phyloP scores from a whole-genome alignment of 92 coral and sea anemone species.

The Umimayanthus kanabou region DNA sequence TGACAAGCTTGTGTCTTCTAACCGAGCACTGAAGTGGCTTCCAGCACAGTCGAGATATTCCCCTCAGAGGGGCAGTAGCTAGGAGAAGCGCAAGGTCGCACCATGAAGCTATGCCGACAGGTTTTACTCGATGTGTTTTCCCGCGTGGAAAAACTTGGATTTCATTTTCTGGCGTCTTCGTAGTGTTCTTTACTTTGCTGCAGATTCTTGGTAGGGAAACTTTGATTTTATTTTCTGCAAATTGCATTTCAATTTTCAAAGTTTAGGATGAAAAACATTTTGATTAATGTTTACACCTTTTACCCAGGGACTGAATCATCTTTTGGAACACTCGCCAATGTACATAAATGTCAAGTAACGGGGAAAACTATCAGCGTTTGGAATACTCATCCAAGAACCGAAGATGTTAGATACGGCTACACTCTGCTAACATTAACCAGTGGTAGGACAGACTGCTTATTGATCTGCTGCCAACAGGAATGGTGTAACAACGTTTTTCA shows the following conservation, averaged over 20 bases:
- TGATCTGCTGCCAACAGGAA: conserved; percentile 70
- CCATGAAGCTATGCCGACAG: conserved; percentile 49
- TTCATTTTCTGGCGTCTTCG: neutral
- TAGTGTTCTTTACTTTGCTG: conserved; percentile 8
- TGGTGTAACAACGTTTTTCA: conserved; percentile 81
- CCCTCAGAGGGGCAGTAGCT: neutral
- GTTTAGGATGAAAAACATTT: neutral
- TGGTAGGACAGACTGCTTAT: conserved; percentile 61
- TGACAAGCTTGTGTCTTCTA: conserved; percentile 7
- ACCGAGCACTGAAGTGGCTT: conserved; percentile 8
- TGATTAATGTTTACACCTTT: neutral
- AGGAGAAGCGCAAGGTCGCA: conserved; percentile 25
- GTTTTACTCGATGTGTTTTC: conserved; percentile 36
- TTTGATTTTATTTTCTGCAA: neutral
- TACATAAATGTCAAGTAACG: conserved; percentile 13
- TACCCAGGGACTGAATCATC: conserved; percentile 11
- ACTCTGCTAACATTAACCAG: conserved; percentile 36
- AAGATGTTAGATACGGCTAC: conserved; percentile 35
- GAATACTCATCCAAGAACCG: neutral
- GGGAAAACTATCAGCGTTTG: conserved; percentile 15
- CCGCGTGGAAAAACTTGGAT: conserved; percentile 15
- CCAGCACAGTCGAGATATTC: conserved; percentile 7
- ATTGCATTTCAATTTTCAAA: neutral
- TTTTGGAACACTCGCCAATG: neutral
- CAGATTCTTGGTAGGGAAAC: conserved; percentile 22